Percentiles rank a stretch among this genome's conserved stretches.
Evolutionary conservation across 2,113 vertebrate genomes (phyloP).

Genomic region (Chlamydotis undulata): DNA sequence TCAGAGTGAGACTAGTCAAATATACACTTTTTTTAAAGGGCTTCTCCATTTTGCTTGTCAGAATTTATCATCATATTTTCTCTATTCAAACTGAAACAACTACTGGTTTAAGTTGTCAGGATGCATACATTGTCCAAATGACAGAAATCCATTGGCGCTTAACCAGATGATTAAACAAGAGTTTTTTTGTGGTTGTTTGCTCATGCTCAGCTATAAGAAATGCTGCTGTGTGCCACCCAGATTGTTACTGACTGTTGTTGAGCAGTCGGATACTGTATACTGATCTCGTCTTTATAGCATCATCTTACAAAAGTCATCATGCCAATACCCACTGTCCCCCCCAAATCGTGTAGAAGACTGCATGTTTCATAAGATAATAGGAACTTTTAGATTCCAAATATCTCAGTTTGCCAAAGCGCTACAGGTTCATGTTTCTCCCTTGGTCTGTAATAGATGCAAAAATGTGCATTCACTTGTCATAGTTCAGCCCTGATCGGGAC

Average conservation of each 20-base stretch:
- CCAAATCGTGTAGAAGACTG: not conserved
- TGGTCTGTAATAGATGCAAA: not conserved
- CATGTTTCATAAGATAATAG: not conserved
- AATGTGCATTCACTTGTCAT: not conserved
- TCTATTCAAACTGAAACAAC: not conserved
- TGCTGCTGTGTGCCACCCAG: not conserved
- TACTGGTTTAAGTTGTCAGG: fast-evolving
- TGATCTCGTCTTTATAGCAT: not conserved
- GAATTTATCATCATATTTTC: not conserved
- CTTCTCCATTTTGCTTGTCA: not conserved
- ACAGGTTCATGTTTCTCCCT: not conserved
- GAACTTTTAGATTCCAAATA: not conserved
- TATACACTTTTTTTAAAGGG: not conserved
- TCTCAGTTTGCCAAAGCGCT: not conserved
- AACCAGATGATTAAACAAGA: not conserved
- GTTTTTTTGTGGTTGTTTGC: not conserved
- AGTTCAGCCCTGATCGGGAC: no score
- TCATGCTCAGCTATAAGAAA: not conserved
- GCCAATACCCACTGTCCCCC: not conserved
- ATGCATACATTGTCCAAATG: fast-evolving
- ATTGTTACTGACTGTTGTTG: not conserved
- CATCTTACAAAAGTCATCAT: not conserved
- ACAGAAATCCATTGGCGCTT: not conserved
- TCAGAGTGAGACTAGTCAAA: not conserved
- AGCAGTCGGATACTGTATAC: not conserved